phyloP scores from a whole-genome alignment of 2,797 vertebrate species.

The Neosilurus mollespiculum region DNA sequence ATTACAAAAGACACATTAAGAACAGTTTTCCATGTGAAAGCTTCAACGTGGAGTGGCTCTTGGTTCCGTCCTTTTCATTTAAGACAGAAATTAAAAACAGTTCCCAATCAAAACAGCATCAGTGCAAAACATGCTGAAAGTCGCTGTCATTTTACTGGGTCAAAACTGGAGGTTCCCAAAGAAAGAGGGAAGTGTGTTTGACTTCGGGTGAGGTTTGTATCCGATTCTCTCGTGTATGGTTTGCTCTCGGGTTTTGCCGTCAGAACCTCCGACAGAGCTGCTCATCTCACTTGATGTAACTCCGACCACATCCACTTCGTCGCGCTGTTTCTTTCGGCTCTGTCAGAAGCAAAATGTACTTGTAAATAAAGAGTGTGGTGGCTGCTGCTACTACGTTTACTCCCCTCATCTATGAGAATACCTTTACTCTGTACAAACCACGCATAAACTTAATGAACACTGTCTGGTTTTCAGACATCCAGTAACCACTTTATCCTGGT shows the following conservation, averaged over 20 bases:
- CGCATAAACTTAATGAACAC: background rate
- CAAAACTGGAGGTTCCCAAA: constrained; percentile 93
- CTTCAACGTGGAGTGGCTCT: background rate
- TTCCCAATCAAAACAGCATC: background rate
- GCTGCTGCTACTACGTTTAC: background rate
- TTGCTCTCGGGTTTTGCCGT: constrained; percentile 83
- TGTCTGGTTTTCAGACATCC: background rate
- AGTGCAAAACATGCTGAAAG: background rate
- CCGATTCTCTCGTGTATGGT: constrained; percentile 92
- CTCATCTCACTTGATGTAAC: constrained; percentile 72
- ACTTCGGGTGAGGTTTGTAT: constrained; percentile 92
- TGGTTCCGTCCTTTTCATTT: background rate
- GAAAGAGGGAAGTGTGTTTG: constrained; percentile 81
- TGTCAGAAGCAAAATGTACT: constrained; percentile 52
- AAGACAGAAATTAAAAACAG: background rate
- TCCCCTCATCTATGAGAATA: background rate
- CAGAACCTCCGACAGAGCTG: constrained; percentile 72
- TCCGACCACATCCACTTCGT: constrained; percentile 81
- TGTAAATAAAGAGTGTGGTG: background rate
- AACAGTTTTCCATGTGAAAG: background rate
- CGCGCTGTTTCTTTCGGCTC: constrained; percentile 88
- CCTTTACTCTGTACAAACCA: background rate
- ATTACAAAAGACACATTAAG: background rate
- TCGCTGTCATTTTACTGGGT: background rate
- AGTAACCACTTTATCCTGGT: background rate